A percentile compares a stretch with the other conserved stretches of the same genome.
These are phyloP conservation scores for Apteryx mantelli DNA, from an alignment of 2,113 vertebrate genomes.

Conservation along the genomic window DNA sequence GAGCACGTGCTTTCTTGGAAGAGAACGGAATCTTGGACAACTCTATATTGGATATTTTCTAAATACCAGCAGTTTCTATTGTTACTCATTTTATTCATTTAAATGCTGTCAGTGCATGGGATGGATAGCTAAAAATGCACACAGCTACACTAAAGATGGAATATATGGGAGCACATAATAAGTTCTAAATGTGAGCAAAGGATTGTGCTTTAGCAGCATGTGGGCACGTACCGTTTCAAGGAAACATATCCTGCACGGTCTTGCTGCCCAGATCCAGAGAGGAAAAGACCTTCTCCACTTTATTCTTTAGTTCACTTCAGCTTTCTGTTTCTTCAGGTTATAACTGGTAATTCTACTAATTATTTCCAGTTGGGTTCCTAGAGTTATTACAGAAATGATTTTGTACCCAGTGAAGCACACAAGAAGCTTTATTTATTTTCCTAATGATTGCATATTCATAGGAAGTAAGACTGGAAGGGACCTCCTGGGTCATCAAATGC, in stretches of 20 bases:
- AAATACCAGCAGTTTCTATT: not conserved
- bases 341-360: constrained; percentile 4
- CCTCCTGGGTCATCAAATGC: constrained; percentile 1
- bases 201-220: not conserved
- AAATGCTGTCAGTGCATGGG: not conserved
- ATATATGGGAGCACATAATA: not conserved
- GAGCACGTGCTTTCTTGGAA: not conserved
- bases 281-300: not conserved
- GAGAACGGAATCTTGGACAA: not conserved
- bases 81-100: not conserved
- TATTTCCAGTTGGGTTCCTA: constrained; percentile 5
- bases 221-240: not conserved
- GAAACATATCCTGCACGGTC: not conserved
- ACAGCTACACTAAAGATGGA: not conserved
- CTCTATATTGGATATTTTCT: not conserved
- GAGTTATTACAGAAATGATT: not conserved
- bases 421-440: constrained; percentile 37
- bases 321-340: not conserved
- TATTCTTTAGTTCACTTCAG: not conserved
- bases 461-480: not conserved
- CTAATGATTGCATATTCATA: not conserved
- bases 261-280: not conserved
- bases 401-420: constrained; percentile 20
- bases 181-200: not conserved
- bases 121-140: not conserved